A percentile compares a stretch with the other conserved stretches of the same genome.
Conservation (phyloP, 2,797 vertebrate species). For the Chaetodon trifasciatus region DNA sequence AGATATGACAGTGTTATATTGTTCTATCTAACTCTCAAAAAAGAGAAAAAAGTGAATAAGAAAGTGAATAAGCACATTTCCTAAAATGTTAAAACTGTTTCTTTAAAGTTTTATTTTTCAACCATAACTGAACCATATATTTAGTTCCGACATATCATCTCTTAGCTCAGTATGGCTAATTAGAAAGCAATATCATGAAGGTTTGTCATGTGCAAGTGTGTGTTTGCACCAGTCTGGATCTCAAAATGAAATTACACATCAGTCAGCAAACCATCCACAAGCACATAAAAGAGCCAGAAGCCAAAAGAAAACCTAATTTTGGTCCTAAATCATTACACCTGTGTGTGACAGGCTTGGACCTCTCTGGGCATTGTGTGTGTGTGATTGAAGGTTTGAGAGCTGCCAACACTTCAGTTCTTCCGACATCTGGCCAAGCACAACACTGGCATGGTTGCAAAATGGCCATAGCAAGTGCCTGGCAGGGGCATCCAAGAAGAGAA, state of each 20-base stretch:
- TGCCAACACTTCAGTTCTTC: constrained; percentile 88
- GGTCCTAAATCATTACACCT: constrained; percentile 88
- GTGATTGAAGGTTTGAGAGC: constrained; percentile 73
- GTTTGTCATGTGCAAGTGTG: neutral
- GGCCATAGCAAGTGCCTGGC: constrained; percentile 84
- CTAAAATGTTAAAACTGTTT: neutral
- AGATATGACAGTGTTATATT: neutral
- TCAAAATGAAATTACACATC: constrained; percentile 56
- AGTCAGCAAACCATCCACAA: constrained; percentile 80
- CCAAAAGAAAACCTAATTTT: constrained; percentile 87
- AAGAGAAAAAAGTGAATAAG: neutral
- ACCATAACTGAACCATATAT: neutral
- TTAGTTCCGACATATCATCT: neutral
- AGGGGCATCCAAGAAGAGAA: constrained; percentile 79
- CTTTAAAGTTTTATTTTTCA: neutral
- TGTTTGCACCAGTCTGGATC: constrained; percentile 38
- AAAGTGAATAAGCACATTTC: neutral
- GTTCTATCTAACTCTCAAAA: neutral
- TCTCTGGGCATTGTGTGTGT: constrained; percentile 48
- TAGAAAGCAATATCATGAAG: neutral
- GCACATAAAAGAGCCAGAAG: constrained; percentile 82
- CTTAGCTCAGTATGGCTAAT: neutral
- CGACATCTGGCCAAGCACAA: constrained; percentile 89
- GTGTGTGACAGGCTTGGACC: constrained; percentile 80
- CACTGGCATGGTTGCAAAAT: constrained; percentile 85